Conservation (phyloP, 2,888 invertebrate species). For the Agelastica alni region DNA sequence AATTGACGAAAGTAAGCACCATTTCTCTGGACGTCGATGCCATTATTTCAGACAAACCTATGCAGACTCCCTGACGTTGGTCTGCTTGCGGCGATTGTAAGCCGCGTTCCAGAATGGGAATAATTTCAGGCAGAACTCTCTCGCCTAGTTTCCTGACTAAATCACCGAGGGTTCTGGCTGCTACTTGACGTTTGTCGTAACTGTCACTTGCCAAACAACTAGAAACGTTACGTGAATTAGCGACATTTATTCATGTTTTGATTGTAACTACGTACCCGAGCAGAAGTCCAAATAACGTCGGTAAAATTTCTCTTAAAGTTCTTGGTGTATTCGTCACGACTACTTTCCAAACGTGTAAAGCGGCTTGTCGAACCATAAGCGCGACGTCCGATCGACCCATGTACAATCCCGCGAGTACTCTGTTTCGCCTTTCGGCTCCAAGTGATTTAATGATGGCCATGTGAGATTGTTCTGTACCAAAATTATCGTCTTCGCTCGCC, state of each 20-base stretch:
- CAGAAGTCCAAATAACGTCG: conserved; percentile 88
- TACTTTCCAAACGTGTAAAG: conserved; percentile 99
- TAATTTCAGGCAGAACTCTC: conserved; percentile 95
- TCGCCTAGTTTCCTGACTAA: conserved; percentile 96
- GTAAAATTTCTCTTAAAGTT: conserved; percentile 93
- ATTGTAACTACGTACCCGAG: conserved; percentile 59
- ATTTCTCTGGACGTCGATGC: conserved; percentile 93
- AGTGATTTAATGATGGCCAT: conserved; percentile 86
- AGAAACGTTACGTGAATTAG: not conserved
- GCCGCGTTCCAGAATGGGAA: conserved; percentile 94
- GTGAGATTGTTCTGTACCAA: conserved; percentile 96
- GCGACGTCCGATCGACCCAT: conserved; percentile 98
- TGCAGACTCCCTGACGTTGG: conserved; percentile 97
- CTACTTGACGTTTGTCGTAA: conserved; percentile 91
- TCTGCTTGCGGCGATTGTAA: conserved; percentile 89
- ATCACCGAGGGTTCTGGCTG: conserved; percentile 95
- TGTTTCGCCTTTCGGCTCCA: conserved; percentile 83
- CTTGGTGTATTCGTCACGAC: conserved; percentile 98
- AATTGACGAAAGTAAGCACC: conserved; percentile 87
- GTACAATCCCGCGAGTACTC: conserved; percentile 92
- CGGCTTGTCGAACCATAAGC: conserved; percentile 91
- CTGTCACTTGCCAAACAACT: conserved; percentile 91
- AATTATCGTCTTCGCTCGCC: conserved; percentile 97
- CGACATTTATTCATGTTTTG: not conserved
- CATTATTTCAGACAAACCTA: conserved; percentile 97